Base-by-base conservation (phyloP, 2,888 invertebrate genomes). In the Leptopilina syphax region DNA sequence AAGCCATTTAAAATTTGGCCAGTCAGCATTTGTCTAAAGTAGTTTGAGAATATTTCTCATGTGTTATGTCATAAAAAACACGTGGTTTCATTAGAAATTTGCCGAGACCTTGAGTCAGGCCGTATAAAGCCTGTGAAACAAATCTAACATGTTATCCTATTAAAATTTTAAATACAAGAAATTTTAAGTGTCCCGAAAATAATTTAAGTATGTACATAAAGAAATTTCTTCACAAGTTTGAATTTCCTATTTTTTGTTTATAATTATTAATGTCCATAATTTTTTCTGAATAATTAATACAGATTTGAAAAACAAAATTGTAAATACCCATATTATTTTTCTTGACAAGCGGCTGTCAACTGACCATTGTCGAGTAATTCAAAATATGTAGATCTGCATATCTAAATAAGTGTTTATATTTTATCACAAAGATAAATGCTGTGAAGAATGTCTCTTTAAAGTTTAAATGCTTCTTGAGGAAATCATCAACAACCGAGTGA, bases 1-100 rank as follows among this genome's bases (percentile, higher is more conserved):
- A 82, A 82, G 82, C 79, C 67, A 79, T 63, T 77, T 77, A 79
- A 80, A 82, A 79, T 67, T 65, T 79, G 77, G 70, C 79, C 67
- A 79, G 78, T 63, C 57, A 41, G 70, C 65, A 13, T 50, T 34
- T 18, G 73, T 57, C 73, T 73, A 73, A 73, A 73, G 73, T 73
- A 73, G 73, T 73, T 73, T 57, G 73, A 57, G 73, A 73, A 57
- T 67, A 67, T 73, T 57, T 57, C 57, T 34, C 73, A 73, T 73
- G 57, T 57, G 73, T 73, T 73, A 73, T 73, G 73, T 73, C 73
- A 73, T 73, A 54, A 27, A 27, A 57, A 57, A 57, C 73, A 73
- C 57, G 57, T 73, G 73, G 73, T 34, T 73, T 73, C 57, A 73
- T 73, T 73, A 73, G 57, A 73, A 73, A 73, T 73, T 57, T 34